Percentiles rank a stretch among this genome's conserved stretches.
phyloP scores from a whole-genome alignment of 1,140 invertebrate species.

The Trichonephila inaurata region DNA sequence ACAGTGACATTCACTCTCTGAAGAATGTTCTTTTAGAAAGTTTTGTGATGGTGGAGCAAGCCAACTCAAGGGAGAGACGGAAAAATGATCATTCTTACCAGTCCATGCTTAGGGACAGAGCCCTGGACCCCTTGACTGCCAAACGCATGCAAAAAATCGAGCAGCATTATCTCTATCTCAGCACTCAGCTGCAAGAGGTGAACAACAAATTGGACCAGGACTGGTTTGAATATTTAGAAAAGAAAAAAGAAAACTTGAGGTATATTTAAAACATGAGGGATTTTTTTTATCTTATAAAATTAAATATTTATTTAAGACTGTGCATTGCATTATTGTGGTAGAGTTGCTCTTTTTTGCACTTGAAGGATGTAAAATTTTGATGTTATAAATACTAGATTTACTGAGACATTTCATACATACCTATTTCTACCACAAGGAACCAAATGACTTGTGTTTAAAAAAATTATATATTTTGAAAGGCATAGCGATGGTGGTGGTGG shows the following conservation, averaged over 20 bases:
- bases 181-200: constrained; percentile 80
- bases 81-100: constrained; percentile 80
- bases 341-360: too few relatives aligned
- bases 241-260: constrained; percentile 77
- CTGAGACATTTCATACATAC: too few relatives aligned
- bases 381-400: too few relatives aligned
- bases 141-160: constrained; percentile 80
- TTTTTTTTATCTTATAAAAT: too few relatives aligned
- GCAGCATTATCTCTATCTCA: constrained; percentile 79
- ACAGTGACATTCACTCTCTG: constrained; percentile 79
- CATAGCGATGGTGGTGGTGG: too few relatives aligned
- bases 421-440: too few relatives aligned
- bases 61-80: constrained; percentile 79
- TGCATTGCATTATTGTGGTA: too few relatives aligned
- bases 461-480: too few relatives aligned
- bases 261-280: neutral
- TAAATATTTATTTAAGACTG: too few relatives aligned
- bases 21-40: constrained; percentile 79
- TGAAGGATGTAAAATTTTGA: too few relatives aligned
- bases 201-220: constrained; percentile 80
- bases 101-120: constrained; percentile 78
- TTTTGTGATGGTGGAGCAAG: constrained; percentile 80
- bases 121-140: constrained; percentile 80
- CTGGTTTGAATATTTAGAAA: constrained; percentile 80
- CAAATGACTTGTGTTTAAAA: too few relatives aligned